These are phyloP conservation scores for Neodon shergylaensis DNA, from an alignment of 2,113 vertebrate genomes.

Conservation along the genomic window DNA sequence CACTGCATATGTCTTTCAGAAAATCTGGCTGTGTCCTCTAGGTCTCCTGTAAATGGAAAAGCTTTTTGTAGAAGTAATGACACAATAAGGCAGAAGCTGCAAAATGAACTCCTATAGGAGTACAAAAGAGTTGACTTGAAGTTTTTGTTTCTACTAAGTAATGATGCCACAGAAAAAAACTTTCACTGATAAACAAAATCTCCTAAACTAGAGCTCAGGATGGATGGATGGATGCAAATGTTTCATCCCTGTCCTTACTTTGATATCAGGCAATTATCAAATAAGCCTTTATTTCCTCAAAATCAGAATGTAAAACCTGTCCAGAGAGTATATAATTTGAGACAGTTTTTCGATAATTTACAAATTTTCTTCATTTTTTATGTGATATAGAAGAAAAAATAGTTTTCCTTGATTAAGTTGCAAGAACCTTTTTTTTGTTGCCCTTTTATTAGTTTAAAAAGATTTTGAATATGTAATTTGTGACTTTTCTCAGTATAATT, in stretches of 20 bases:
- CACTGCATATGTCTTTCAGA: background rate
- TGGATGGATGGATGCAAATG: background rate
- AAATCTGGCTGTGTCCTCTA: background rate
- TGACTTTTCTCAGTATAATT: background rate
- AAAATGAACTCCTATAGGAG: background rate
- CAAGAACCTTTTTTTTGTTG: background rate
- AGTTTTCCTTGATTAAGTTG: accelerated
- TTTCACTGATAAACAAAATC: background rate
- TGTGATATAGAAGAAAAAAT: background rate
- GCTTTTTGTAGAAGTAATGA: background rate
- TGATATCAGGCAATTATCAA: background rate
- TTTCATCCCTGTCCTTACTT: background rate
- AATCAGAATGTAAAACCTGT: background rate
- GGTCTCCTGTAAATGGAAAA: background rate
- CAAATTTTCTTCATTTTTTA: background rate
- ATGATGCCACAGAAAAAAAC: background rate
- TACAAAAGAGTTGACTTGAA: background rate
- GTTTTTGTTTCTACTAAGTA: background rate
- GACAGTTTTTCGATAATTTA: background rate
- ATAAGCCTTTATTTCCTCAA: background rate
- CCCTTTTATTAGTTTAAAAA: background rate
- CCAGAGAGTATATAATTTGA: background rate
- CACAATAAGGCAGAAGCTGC: background rate
- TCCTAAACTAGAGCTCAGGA: background rate
- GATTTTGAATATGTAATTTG: background rate